phyloP scores from a whole-genome alignment of 2,113 vertebrate species.

The Cheirogaleus medius region DNA sequence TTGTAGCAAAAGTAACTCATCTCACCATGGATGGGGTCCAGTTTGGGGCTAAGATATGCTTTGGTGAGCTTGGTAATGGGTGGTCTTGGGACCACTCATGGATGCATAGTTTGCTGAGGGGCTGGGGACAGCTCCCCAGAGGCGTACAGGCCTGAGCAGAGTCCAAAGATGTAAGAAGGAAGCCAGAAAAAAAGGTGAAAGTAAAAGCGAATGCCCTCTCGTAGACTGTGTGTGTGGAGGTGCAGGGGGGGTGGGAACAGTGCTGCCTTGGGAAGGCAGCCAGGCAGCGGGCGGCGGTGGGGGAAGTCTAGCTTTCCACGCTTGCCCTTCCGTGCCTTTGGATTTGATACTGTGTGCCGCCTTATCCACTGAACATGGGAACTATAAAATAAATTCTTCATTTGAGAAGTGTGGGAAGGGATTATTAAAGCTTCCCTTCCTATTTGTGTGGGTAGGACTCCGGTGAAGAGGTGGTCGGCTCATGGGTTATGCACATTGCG shows the following conservation, averaged over 20 bases:
- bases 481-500: accelerated
- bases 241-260: accelerated
- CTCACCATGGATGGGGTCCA: background rate
- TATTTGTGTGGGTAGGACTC: background rate
- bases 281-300: background rate
- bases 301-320: background rate
- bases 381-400: background rate
- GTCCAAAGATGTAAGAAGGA: background rate
- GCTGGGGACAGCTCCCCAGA: background rate
- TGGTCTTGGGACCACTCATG: background rate
- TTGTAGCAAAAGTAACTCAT: background rate
- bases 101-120: background rate
- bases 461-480: background rate
- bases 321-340: background rate
- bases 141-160: background rate
- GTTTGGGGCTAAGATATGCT: background rate
- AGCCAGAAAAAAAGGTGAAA: background rate
- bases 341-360: background rate
- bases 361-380: background rate
- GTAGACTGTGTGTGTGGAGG: background rate
- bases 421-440: background rate
- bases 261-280: background rate
- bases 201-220: background rate
- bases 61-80: background rate
- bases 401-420: background rate